Conservation (phyloP, 2,888 invertebrate genomes). For the Leptopterna dolabrata region DNA sequence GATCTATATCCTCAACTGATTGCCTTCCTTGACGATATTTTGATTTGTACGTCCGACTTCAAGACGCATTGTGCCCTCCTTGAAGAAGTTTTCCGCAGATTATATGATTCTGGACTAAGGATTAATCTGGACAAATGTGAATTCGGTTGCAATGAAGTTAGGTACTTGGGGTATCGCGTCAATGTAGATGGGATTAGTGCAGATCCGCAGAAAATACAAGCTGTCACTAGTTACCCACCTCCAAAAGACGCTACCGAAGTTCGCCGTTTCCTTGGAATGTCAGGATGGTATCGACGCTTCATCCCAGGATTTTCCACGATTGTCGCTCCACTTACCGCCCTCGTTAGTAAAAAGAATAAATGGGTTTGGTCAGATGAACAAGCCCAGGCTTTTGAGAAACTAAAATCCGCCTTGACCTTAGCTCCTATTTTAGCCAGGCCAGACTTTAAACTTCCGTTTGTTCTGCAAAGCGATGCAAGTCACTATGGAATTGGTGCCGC, state of each 20-base stretch:
- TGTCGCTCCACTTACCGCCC: slow-evolving; percentile 60
- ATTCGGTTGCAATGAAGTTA: slow-evolving; percentile 42
- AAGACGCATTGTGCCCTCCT: slow-evolving; percentile 10
- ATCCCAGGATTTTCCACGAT: slow-evolving; percentile 60
- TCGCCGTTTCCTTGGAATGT: slow-evolving; percentile 50
- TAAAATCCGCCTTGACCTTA: slow-evolving; percentile 50
- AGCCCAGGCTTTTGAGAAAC: slow-evolving; percentile 49
- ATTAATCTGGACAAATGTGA: slow-evolving; percentile 44
- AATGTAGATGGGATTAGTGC: slow-evolving; percentile 34
- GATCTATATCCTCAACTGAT: slow-evolving; percentile 40
- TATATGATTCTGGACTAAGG: slow-evolving; percentile 19
- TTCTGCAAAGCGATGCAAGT: slow-evolving; percentile 52
- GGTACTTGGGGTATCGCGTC: slow-evolving; percentile 47
- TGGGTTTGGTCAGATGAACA: slow-evolving; percentile 53
- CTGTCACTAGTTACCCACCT: slow-evolving; percentile 28
- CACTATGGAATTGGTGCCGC: slow-evolving; percentile 23
- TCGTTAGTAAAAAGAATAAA: slow-evolving; percentile 56
- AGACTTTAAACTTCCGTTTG: slow-evolving; percentile 47
- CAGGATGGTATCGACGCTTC: slow-evolving; percentile 61
- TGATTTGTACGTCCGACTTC: slow-evolving; percentile 40
- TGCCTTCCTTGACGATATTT: slow-evolving; percentile 47
- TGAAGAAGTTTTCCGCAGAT: slow-evolving; percentile 9
- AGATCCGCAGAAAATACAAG: slow-evolving; percentile 32
- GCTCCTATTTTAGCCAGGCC: slow-evolving; percentile 52
- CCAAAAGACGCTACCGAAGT: slow-evolving; percentile 35